Conservation (phyloP, 2,888 invertebrate species). For the Agrochola circellaris region DNA sequence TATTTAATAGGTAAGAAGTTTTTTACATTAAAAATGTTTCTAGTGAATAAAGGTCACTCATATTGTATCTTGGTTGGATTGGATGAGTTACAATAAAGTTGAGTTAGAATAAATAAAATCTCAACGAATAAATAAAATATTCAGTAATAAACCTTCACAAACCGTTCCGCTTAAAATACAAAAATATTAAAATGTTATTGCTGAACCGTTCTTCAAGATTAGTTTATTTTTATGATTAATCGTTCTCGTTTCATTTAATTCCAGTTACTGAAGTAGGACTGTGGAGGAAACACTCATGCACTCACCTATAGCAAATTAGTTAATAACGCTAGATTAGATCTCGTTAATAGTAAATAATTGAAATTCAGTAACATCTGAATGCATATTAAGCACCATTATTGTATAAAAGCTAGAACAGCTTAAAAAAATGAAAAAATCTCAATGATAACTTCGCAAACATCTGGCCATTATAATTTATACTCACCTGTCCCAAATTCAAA, state of each 20-base stretch:
- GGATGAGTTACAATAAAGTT: too few species aligned
- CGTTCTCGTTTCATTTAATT: not conserved
- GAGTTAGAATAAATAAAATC: constrained; percentile 7
- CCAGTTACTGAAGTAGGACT: not conserved
- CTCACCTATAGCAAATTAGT: too few species aligned
- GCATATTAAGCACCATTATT: too few species aligned
- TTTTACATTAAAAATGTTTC: not conserved
- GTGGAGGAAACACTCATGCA: too few species aligned
- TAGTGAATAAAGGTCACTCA: not conserved
- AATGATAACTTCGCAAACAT: constrained; percentile 39
- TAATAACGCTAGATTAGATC: too few species aligned
- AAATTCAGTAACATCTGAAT: too few species aligned
- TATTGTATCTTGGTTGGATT: constrained; percentile 2
- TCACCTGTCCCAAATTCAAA: constrained; percentile 62
- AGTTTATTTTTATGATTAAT: constrained; percentile 14
- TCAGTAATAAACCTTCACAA: constrained; percentile 30
- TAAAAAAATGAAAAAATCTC: not conserved
- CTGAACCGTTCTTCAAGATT: constrained; percentile 23
- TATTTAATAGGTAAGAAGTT: not conserved
- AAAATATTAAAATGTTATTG: constrained; percentile 40
- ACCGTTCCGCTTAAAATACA: constrained; percentile 17
- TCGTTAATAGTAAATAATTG: too few species aligned
- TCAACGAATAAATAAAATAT: constrained; percentile 15
- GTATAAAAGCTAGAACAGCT: too few species aligned
- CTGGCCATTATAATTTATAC: constrained; percentile 47